Base-by-base conservation (phyloP, 53 echinoderm and acorn worm genomes). In the Echinometra lucunter region DNA sequence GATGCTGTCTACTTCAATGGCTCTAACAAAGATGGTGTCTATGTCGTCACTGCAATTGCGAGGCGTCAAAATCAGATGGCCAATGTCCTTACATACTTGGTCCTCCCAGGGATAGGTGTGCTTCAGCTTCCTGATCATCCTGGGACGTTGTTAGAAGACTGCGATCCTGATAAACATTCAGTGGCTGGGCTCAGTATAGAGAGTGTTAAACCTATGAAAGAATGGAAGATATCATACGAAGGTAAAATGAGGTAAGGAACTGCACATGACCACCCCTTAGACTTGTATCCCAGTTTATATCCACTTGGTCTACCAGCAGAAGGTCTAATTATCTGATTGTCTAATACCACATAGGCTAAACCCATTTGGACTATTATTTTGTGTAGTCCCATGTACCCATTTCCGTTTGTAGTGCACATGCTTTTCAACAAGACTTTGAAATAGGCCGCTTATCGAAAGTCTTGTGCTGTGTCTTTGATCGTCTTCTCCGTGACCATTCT, bases 1-100 rank as follows among this genome's bases (percentile, higher is more conserved):
- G 95, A 95, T 74, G 95, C 95, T 18, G 95, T 95, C 5, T 95
- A 95, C 56, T 95, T 95, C 90, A 95, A 95, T 56, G 95, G 95
- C 18, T 95, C 95, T 21, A 95, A 95, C 74, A 89, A 95, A 95
- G 89, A 95, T 95, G 95, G 95, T 57, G 58, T 89, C 42, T 95
- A 90, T 40, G 53, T 95, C 40, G 95, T 95, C 89, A 90, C 95
- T 1, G 95, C 95, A 56, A 89, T 95, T 25, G 89, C 95, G 19
- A 42, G 95, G 3, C 89, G 95, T 30, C 95, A 89, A 74, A 95
- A 95, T 42, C 67, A 95, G 70, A 35, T 56, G 70, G 95, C 95
- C 16, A 69, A 95, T 17, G 89, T 95, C 28, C 53, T 95, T 56
- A 89, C 89, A 4, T 95, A 89, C n/a, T 42, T 95, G 28, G 57